Percentiles rank a stretch among this genome's conserved stretches.
Evolutionary conservation across 1,140 invertebrate genomes (phyloP).

Genomic region (Venturia canescens): DNA sequence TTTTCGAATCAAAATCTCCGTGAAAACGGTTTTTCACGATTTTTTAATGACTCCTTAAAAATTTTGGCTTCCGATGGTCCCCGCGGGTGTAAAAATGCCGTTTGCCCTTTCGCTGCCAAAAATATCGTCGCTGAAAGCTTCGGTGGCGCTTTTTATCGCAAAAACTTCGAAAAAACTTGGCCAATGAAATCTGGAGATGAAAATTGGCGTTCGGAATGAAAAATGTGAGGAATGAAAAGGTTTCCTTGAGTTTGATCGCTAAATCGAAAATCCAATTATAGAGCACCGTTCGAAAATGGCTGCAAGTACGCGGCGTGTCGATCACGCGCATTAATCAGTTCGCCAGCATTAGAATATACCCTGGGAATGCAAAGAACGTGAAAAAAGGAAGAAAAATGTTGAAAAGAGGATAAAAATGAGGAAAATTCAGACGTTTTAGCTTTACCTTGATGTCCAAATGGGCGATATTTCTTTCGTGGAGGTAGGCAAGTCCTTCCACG

Average conservation of each 20-base stretch:
- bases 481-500: slow-evolving; percentile 83
- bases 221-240: no score
- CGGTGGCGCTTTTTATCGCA: no score
- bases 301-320: neutral
- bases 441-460: slow-evolving; percentile 89
- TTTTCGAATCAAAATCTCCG: no score
- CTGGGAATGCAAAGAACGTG: neutral
- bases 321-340: neutral
- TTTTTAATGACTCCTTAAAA: neutral
- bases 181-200: no score
- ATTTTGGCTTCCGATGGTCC: no score
- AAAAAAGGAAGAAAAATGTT: neutral
- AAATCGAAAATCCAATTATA: slow-evolving; percentile 6
- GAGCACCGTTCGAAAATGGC: neutral
- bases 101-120: no score
- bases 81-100: no score
- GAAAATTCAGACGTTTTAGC: slow-evolving; percentile 50
- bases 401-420: slow-evolving; percentile 8
- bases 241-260: neutral
- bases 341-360: slow-evolving; percentile 12
- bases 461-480: slow-evolving; percentile 86
- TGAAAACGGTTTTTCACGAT: no score
- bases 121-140: no score
- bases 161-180: no score
- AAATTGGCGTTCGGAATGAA: no score